A percentile compares a stretch with the other conserved stretches of the same genome.
Evolutionary conservation across 2,797 vertebrate genomes (phyloP).

Genomic region (Kryptolebias ocellatus): DNA sequence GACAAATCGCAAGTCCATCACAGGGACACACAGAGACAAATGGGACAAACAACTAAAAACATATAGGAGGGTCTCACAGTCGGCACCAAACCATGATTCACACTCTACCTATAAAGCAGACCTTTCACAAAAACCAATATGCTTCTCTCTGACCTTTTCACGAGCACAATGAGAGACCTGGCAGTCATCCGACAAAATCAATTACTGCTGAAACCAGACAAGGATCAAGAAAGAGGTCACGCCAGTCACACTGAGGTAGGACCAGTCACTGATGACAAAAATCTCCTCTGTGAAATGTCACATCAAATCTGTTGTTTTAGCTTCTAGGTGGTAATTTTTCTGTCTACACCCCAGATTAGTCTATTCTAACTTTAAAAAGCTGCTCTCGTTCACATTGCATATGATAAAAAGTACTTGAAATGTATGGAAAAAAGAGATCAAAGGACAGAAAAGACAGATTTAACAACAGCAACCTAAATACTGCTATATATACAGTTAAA

Average conservation of each 20-base stretch:
- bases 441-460: too few relatives aligned
- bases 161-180: constrained; percentile 28
- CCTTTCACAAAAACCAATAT: constrained; percentile 22
- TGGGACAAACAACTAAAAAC: constrained; percentile 29
- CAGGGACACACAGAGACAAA: too few relatives aligned
- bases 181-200: constrained; percentile 41
- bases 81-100: constrained; percentile 11
- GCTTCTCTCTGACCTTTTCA: constrained; percentile 44
- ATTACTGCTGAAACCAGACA: constrained; percentile 41
- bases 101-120: constrained; percentile 2
- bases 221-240: constrained; percentile 25
- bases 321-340: constrained; percentile 11
- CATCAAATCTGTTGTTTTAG: constrained; percentile 43
- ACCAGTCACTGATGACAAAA: constrained; percentile 23
- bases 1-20: too few relatives aligned
- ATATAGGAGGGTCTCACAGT: constrained; percentile 4
- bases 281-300: constrained; percentile 58
- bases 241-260: constrained; percentile 38
- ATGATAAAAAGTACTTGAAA: background rate
- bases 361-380: background rate
- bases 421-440: too few relatives aligned
- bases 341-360: constrained; percentile 13
- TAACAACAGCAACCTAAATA: too few relatives aligned
- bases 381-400: constrained; percentile 31
- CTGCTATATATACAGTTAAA: too few relatives aligned